Base-by-base conservation (phyloP, 2,797 vertebrate species). In the Geotrypetes seraphini region DNA sequence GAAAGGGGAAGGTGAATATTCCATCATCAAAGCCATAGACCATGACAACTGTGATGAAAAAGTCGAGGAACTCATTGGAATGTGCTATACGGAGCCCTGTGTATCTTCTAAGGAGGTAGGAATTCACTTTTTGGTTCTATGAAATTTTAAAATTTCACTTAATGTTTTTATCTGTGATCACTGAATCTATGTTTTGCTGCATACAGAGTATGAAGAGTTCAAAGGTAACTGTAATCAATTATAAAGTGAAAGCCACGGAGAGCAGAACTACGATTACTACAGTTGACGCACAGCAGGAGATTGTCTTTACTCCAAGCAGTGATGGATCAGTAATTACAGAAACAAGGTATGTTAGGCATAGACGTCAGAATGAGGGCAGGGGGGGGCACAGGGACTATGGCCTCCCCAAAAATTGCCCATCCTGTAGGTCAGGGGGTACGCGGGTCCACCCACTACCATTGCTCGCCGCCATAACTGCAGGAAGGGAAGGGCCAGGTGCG, bases 291-390 rank as follows among this genome's bases (percentile, higher is more conserved):
- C 55, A 80, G 30, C 81, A 93, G 57, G 50, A 51, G 5, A 81
- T 87, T 18, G 60, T 75, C 32, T 83, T 90, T 57, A 78, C 73
- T 5, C 78, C 81, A 2, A 68, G 91, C 60, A 83, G 68, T 19
- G 82, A 91, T 0, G 84, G 86, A 3, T 82, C 50, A 13, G 73
- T 61, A 19, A 11, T 71, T 28, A 59, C 10, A 2, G 62, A 69
- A 47, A 45, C 55, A 30, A 59, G 53, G 78, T 79, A 58, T 24
- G 57, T 26, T 25, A 27, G 10, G 35, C 50, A 14, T n/a, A n/a
- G n/a, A n/a, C n/a, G n/a, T n/a, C n/a, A n/a, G n/a, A n/a, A n/a
- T n/a, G n/a, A n/a, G n/a, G n/a, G n/a, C n/a, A n/a, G n/a, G n/a
- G n/a, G n/a, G n/a, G n/a, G n/a, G n/a, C n/a, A n/a, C n/a, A n/a